Evolutionary conservation across 1,140 invertebrate species (phyloP).

Genomic region (Drosophila tani): DNA sequence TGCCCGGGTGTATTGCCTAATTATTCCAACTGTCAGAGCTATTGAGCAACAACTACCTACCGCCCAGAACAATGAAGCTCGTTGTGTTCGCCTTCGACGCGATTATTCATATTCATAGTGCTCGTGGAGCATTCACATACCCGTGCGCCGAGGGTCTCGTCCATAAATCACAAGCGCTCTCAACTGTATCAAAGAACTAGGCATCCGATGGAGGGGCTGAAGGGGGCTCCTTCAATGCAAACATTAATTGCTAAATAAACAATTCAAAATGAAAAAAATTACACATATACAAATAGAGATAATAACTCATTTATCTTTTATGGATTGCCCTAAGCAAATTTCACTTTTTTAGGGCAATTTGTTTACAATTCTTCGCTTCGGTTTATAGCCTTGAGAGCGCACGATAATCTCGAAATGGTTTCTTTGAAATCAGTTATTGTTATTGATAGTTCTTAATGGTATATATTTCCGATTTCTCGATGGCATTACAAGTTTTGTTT

Average conservation of each 20-base stretch:
- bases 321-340: slow-evolving; percentile 39
- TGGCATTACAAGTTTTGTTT: slow-evolving; percentile 14
- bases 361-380: slow-evolving; percentile 25
- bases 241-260: slow-evolving; percentile 63
- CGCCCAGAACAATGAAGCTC: slow-evolving; percentile 54
- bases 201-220: slow-evolving; percentile 31
- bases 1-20: slow-evolving; percentile 18
- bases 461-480: slow-evolving; percentile 19
- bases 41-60: slow-evolving; percentile 36
- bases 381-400: slow-evolving; percentile 17
- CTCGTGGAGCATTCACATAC: slow-evolving; percentile 15
- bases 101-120: slow-evolving; percentile 51
- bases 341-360: slow-evolving; percentile 48
- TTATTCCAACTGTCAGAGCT: slow-evolving; percentile 30
- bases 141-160: slow-evolving; percentile 56
- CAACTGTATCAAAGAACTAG: slow-evolving; percentile 70
- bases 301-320: slow-evolving; percentile 52
- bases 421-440: slow-evolving; percentile 24
- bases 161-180: slow-evolving; percentile 73
- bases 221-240: slow-evolving; percentile 11
- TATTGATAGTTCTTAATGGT: slow-evolving; percentile 22
- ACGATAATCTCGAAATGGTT: slow-evolving; percentile 28
- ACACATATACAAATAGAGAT: slow-evolving; percentile 28
- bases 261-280: slow-evolving; percentile 22
- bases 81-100: slow-evolving; percentile 60